These are phyloP conservation scores for Leistus spinibarbis DNA, from an alignment of 2,888 invertebrate species.

Conservation along the genomic window DNA sequence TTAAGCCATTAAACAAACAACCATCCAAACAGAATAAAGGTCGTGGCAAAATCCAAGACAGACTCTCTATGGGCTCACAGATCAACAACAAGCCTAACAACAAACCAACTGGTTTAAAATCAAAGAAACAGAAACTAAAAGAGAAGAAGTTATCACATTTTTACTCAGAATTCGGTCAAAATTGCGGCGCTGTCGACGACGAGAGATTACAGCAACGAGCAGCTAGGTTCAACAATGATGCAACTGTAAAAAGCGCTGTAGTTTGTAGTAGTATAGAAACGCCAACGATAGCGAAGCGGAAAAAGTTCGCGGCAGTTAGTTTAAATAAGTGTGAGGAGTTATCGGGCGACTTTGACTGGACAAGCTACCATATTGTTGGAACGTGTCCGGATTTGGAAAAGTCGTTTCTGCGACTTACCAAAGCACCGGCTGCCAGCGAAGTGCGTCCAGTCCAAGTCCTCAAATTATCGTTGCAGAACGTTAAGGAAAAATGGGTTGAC, in stretches of 20 bases:
- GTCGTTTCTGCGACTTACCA: conserved; percentile 91
- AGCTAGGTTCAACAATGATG: conserved; percentile 74
- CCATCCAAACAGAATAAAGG: conserved; percentile 47
- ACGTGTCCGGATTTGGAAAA: conserved; percentile 95
- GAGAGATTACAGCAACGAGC: conserved; percentile 87
- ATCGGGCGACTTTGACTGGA: conserved; percentile 80
- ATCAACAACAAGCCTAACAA: conserved; percentile 49
- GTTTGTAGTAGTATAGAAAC: conserved; percentile 35
- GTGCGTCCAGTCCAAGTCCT: conserved; percentile 91
- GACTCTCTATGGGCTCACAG: conserved; percentile 56
- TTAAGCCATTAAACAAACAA: conserved; percentile 51
- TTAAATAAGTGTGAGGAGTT: conserved; percentile 62
- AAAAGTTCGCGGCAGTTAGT: conserved; percentile 12
- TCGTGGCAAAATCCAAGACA: conserved; percentile 64
- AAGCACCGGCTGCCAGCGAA: conserved; percentile 91
- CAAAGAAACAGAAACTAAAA: conserved; percentile 61
- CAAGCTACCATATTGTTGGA: conserved; percentile 90
- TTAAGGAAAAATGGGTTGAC: conserved; percentile 88
- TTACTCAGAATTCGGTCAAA: conserved; percentile 68
- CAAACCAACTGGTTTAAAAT: conserved; percentile 52
- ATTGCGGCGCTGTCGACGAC: conserved; percentile 70
- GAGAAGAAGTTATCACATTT: conserved; percentile 67
- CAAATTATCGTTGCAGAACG: conserved; percentile 82
- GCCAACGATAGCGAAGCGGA: conserved; percentile 12
- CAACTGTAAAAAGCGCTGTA: conserved; percentile 33